Percentiles rank a stretch among this genome's conserved stretches.
These are phyloP conservation scores for Ornithorhynchus anatinus DNA, from an alignment of 2,113 vertebrate genomes.

Conservation along the genomic window DNA sequence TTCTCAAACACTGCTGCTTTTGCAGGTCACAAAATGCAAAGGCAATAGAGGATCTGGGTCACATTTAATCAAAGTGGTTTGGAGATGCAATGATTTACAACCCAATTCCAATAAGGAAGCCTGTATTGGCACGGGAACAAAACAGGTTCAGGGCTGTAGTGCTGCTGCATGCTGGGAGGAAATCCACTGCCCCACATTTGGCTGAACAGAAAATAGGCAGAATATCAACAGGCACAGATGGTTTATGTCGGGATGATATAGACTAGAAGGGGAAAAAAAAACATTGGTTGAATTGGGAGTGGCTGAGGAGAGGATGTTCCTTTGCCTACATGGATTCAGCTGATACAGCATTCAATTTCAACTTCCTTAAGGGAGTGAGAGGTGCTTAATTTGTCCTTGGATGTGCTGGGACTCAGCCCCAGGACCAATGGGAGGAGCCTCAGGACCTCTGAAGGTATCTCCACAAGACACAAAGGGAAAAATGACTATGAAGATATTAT, in stretches of 20 bases:
- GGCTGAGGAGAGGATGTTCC: too few relatives aligned
- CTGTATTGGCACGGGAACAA: slow-evolving; percentile 37
- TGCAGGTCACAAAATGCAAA: slow-evolving; percentile 36
- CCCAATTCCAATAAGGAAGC: slow-evolving; percentile 38
- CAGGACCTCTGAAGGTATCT: too few relatives aligned
- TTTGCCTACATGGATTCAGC: too few relatives aligned
- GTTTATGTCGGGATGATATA: not conserved
- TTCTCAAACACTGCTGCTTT: slow-evolving; percentile 44
- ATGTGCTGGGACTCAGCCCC: too few relatives aligned
- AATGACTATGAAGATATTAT: too few relatives aligned
- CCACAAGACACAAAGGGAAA: too few relatives aligned
- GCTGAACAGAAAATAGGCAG: not conserved
- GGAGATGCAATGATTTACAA: slow-evolving; percentile 46
- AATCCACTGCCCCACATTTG: slow-evolving; percentile 14
- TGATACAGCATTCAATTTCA: too few relatives aligned
- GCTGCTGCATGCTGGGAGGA: slow-evolving; percentile 25
- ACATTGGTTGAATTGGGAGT: too few relatives aligned
- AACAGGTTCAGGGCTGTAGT: slow-evolving; percentile 25
- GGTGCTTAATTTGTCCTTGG: too few relatives aligned
- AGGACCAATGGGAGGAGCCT: too few relatives aligned
- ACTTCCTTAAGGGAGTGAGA: too few relatives aligned
- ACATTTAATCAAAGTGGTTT: slow-evolving; percentile 62
- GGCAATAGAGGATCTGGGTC: slow-evolving; percentile 46
- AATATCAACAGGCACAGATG: not conserved
- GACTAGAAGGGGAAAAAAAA: too few relatives aligned